A percentile compares a stretch with the other conserved stretches of the same genome.
These are phyloP conservation scores for Alviniconcha marisindica DNA, from an alignment of 1,140 invertebrate species.

Conservation along the genomic window DNA sequence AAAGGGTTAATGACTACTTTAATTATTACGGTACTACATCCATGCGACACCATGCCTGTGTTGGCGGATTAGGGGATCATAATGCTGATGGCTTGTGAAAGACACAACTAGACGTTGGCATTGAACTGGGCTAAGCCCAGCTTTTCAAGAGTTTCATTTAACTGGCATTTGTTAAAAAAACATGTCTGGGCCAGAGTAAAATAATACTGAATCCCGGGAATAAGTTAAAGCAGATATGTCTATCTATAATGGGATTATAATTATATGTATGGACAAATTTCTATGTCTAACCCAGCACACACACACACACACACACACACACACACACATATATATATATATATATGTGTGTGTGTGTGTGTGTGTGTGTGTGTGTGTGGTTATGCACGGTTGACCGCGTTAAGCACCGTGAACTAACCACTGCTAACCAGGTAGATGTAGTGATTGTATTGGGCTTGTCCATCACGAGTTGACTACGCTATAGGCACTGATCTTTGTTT, in stretches of 20 bases:
- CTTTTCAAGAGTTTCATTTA: background rate
- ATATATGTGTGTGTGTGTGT: background rate
- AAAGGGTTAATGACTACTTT: too few species aligned
- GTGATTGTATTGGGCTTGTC: too few species aligned
- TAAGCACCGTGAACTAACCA: too few species aligned
- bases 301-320: constrained; percentile 1
- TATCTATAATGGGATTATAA: too few species aligned
- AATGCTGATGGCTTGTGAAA: too few species aligned
- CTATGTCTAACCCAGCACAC: background rate
- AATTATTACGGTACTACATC: too few species aligned
- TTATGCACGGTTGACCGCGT: background rate
- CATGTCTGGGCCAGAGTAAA: background rate
- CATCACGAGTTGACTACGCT: too few species aligned
- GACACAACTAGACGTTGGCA: too few species aligned
- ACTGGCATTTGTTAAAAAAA: background rate
- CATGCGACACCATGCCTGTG: too few species aligned
- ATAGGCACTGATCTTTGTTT: too few species aligned
- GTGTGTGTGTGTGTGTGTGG: background rate
- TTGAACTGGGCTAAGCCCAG: background rate
- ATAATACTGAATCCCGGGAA: background rate
- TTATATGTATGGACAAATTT: background rate
- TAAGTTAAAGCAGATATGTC: background rate
- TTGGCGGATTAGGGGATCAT: too few species aligned
- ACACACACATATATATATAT: background rate
- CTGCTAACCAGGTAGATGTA: too few species aligned